phyloP scores from a whole-genome alignment of 2,797 vertebrate species.

The Choloepus didactylus region DNA sequence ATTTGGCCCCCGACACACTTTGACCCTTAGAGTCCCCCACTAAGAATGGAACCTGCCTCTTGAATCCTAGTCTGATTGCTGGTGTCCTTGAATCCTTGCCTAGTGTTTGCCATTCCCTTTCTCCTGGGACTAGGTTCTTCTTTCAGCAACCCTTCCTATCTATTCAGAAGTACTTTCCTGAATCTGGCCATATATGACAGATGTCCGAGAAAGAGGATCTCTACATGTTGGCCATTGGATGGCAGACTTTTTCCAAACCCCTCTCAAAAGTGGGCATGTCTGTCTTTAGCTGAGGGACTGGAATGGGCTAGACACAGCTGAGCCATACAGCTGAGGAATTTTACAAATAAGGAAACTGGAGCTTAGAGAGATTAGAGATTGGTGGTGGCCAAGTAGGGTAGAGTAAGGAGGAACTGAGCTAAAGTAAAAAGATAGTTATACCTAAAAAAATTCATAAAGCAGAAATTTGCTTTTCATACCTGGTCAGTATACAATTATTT shows the following conservation, averaged over 20 bases:
- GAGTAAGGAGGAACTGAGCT: slow-evolving; percentile 24
- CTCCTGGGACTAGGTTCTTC: background rate
- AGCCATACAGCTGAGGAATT: slow-evolving; percentile 29
- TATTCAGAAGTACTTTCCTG: slow-evolving; percentile 27
- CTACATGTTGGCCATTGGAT: slow-evolving; percentile 27
- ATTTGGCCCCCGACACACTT: no score
- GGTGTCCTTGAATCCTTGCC: background rate
- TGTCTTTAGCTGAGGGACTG: slow-evolving; percentile 44
- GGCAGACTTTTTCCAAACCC: slow-evolving; percentile 41
- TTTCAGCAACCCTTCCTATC: background rate
- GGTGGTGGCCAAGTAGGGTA: background rate
- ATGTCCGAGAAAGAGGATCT: slow-evolving; percentile 38
- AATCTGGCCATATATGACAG: background rate
- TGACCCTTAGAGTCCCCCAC: slow-evolving; percentile 38
- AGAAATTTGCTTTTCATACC: slow-evolving; percentile 56
- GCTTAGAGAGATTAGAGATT: background rate
- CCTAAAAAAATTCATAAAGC: slow-evolving; percentile 56
- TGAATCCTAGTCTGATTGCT: background rate
- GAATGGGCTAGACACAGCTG: slow-evolving; percentile 20
- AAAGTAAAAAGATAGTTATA: slow-evolving; percentile 58
- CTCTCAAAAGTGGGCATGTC: background rate
- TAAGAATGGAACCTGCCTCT: slow-evolving; percentile 55
- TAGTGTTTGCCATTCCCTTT: slow-evolving; percentile 26
- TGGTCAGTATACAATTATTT: slow-evolving; percentile 35
- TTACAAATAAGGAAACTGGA: slow-evolving; percentile 54